Conservation (phyloP, 2,888 invertebrate species). For the Fabriciana adippe region DNA sequence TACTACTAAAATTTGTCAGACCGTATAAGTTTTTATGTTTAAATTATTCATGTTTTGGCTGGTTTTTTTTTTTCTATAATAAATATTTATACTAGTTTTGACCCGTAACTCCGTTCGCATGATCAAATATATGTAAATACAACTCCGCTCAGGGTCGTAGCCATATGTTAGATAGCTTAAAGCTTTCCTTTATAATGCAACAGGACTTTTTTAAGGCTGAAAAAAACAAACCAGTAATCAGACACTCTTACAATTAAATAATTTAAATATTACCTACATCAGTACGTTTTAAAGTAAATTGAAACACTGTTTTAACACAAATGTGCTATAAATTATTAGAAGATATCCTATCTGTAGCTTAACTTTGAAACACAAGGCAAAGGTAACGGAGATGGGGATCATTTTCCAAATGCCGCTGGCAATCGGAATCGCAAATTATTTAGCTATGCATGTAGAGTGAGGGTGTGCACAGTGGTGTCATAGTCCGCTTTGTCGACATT, state of each 20-base stretch:
- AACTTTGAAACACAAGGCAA: slow-evolving; percentile 46
- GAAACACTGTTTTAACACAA: no score
- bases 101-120: no score
- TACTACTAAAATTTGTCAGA: slow-evolving; percentile 25
- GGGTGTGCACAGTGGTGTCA: slow-evolving; percentile 42
- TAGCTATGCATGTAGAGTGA: slow-evolving; percentile 46
- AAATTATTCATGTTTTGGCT: not conserved
- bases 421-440: slow-evolving; percentile 52
- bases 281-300: no score
- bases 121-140: no score
- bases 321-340: no score
- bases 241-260: no score
- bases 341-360: slow-evolving; percentile 27
- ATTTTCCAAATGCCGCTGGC: slow-evolving; percentile 48
- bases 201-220: no score
- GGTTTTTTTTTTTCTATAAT: not conserved
- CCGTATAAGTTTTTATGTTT: slow-evolving; percentile 9
- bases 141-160: no score
- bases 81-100: not conserved
- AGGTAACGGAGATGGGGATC: slow-evolving; percentile 52
- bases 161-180: no score
- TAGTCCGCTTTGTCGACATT: slow-evolving; percentile 42
- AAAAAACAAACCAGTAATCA: no score
- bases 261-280: no score
- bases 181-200: no score